Conservation (phyloP, 2,888 invertebrate genomes). For the Tortricodes alternella region DNA sequence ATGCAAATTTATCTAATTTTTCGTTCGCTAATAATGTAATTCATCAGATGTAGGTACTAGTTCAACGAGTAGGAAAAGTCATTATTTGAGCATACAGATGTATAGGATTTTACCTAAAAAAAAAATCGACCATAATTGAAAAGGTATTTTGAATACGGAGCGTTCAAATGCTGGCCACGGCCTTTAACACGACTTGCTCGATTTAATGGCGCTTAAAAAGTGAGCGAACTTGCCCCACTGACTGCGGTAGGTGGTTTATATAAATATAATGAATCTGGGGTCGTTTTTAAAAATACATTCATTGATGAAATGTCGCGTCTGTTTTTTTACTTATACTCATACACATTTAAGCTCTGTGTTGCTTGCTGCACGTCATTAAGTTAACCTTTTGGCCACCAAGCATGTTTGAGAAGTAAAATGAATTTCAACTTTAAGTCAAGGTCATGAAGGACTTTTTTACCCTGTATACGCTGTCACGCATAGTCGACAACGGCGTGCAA, state of each 20-base stretch:
- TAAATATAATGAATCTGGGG: slow-evolving; percentile 67
- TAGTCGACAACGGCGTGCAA: too few species aligned
- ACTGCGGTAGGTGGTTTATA: slow-evolving; percentile 62
- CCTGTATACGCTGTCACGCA: too few species aligned
- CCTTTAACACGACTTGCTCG: slow-evolving; percentile 73
- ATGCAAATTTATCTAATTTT: slow-evolving; percentile 7
- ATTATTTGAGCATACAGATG: too few species aligned
- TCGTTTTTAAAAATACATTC: slow-evolving; percentile 57
- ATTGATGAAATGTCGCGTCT: too few species aligned
- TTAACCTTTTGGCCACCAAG: too few species aligned
- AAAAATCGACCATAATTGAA: background rate
- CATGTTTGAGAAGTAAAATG: too few species aligned
- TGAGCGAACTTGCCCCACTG: slow-evolving; percentile 78
- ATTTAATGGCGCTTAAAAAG: slow-evolving; percentile 72
- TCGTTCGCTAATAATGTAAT: background rate
- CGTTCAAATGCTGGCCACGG: slow-evolving; percentile 60
- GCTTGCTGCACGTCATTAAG: too few species aligned
- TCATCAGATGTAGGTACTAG: background rate
- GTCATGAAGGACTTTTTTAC: too few species aligned
- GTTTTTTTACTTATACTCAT: too few species aligned
- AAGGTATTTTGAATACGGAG: slow-evolving; percentile 30
- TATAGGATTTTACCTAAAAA: background rate
- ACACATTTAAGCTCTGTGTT: too few species aligned
- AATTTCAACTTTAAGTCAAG: too few species aligned
- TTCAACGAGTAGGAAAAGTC: background rate